phyloP scores from a whole-genome alignment of 2,113 vertebrate species.

The Mustela nigripes region DNA sequence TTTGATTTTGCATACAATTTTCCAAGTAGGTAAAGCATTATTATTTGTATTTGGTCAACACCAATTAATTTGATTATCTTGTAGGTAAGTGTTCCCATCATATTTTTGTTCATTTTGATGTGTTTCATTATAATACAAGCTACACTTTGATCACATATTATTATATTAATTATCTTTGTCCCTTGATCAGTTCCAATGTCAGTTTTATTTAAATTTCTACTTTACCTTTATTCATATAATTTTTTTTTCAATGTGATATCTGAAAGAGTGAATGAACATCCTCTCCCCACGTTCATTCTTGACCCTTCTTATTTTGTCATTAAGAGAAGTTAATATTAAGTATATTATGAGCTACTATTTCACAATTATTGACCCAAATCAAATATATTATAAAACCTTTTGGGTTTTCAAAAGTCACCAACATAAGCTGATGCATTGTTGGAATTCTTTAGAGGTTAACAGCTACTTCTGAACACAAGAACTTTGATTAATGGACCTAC shows the following conservation, averaged over 20 bases:
- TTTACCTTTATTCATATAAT: background rate
- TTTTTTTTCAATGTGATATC: background rate
- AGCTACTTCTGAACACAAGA: background rate
- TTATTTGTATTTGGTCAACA: constrained; percentile 40
- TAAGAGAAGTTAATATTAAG: constrained; percentile 35
- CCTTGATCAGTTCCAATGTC: background rate
- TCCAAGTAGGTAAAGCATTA: background rate
- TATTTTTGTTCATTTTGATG: background rate
- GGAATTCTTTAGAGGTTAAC: constrained; percentile 17
- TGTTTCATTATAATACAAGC: background rate
- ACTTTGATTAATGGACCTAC: background rate
- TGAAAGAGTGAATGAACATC: background rate
- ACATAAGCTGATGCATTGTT: background rate
- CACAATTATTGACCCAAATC: background rate
- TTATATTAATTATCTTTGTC: background rate
- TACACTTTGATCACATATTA: background rate
- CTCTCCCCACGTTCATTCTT: background rate
- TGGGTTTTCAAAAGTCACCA: background rate
- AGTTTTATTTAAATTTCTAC: background rate
- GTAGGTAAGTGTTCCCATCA: background rate
- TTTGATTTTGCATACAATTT: constrained; percentile 15
- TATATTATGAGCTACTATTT: constrained; percentile 28
- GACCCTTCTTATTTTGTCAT: background rate
- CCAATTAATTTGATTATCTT: background rate
- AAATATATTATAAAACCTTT: background rate